These are phyloP conservation scores for Chironomus tentans DNA, from an alignment of 2,888 invertebrate species.

Conservation along the genomic window DNA sequence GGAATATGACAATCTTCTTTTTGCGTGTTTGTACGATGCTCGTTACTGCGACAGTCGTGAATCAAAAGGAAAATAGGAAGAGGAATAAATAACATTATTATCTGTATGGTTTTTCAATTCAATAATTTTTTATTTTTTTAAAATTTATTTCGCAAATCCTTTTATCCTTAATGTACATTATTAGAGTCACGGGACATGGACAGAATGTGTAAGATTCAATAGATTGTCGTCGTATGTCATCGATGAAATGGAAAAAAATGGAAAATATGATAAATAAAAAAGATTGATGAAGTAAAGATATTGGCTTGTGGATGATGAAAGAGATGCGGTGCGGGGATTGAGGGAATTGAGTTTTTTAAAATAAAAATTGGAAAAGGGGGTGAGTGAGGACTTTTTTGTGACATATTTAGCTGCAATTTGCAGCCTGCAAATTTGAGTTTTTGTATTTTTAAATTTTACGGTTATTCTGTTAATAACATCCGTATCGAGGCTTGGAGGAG, in stretches of 20 bases:
- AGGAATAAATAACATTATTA: conserved; percentile 25
- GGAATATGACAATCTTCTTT: conserved; percentile 20
- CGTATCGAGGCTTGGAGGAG: no score
- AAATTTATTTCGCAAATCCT: conserved; percentile 27
- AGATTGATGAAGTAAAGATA: no score
- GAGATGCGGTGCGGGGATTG: no score
- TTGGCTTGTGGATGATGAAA: no score
- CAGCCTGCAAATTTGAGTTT: no score
- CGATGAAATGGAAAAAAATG: background rate
- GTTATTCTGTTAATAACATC: no score
- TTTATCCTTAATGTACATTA: conserved; percentile 26
- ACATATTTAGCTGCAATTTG: no score
- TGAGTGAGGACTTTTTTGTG: no score
- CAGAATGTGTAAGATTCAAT: background rate
- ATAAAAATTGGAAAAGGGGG: no score
- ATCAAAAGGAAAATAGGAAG: background rate
- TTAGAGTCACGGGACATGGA: conserved; percentile 17
- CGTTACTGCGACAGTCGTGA: background rate
- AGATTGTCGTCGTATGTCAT: background rate
- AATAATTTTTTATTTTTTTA: conserved; percentile 17
- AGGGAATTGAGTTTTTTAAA: no score
- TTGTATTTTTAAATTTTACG: no score
- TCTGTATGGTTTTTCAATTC: conserved; percentile 27
- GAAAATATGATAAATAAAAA: no score
- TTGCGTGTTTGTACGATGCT: background rate